phyloP scores from a whole-genome alignment of 2,888 invertebrate genomes.

The Acrobasis consociella region DNA sequence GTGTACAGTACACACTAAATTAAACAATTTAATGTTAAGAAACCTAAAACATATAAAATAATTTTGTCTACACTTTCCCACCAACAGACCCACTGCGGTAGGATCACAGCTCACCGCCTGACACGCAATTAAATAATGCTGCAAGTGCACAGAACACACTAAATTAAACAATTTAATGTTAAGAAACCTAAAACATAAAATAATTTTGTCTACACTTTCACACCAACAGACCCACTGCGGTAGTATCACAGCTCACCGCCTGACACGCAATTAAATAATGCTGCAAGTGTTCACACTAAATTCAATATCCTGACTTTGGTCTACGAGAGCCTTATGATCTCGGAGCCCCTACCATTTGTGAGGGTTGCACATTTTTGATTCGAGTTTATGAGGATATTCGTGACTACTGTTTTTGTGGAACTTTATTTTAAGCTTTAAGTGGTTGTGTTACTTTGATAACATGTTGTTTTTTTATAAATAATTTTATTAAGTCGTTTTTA shows the following conservation, averaged over 20 bases:
- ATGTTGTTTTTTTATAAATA: neutral
- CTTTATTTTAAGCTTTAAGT: neutral
- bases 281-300: constrained; percentile 75
- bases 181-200: too few relatives aligned
- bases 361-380: neutral
- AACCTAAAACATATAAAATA: too few relatives aligned
- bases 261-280: constrained; percentile 82
- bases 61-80: neutral
- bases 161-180: constrained; percentile 58
- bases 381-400: neutral
- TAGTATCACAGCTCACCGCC: constrained; percentile 48
- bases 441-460: neutral
- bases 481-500: neutral
- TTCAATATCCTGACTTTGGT: constrained; percentile 73
- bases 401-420: neutral
- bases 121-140: constrained; percentile 81
- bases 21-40: too few relatives aligned
- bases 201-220: neutral
- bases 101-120: constrained; percentile 55
- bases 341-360: constrained; percentile 45
- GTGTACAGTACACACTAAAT: too few relatives aligned
- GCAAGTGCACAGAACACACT: constrained; percentile 73
- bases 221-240: constrained; percentile 23
- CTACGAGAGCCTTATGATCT: constrained; percentile 61
- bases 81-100: constrained; percentile 24